Conservation (phyloP, 2,113 vertebrate genomes). For the Microcebus tavaratra region DNA sequence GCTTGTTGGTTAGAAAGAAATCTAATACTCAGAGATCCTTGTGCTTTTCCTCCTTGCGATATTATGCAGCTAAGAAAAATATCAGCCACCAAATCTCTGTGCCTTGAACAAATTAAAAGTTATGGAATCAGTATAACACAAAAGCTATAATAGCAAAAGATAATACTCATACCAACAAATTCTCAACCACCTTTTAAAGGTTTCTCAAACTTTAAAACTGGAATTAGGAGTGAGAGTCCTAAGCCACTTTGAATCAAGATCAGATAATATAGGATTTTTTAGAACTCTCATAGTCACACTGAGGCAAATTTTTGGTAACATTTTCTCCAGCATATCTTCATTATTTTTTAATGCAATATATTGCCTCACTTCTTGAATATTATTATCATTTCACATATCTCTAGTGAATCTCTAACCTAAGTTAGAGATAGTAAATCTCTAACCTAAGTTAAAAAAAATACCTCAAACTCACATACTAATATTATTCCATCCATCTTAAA, state of each 20-base stretch:
- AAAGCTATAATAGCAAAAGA: background rate
- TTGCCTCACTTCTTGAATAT: background rate
- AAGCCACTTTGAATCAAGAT: background rate
- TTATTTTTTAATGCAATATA: background rate
- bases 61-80: slow-evolving; percentile 42
- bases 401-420: background rate
- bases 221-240: background rate
- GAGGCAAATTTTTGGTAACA: background rate
- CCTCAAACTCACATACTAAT: background rate
- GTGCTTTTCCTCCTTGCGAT: background rate
- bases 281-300: background rate
- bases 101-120: background rate
- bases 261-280: background rate
- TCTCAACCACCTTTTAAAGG: background rate
- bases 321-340: background rate
- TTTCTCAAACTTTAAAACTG: background rate
- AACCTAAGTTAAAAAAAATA: background rate
- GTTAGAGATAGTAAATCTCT: background rate
- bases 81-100: background rate
- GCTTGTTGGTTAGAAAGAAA: background rate
- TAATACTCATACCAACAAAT: background rate
- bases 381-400: background rate
- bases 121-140: background rate
- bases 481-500: background rate
- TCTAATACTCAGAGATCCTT: slow-evolving; percentile 4